A percentile compares a stretch with the other conserved stretches of the same genome.
These are phyloP conservation scores for Baryphthengus martii DNA, from an alignment of 2,113 vertebrate genomes.

Conservation along the genomic window DNA sequence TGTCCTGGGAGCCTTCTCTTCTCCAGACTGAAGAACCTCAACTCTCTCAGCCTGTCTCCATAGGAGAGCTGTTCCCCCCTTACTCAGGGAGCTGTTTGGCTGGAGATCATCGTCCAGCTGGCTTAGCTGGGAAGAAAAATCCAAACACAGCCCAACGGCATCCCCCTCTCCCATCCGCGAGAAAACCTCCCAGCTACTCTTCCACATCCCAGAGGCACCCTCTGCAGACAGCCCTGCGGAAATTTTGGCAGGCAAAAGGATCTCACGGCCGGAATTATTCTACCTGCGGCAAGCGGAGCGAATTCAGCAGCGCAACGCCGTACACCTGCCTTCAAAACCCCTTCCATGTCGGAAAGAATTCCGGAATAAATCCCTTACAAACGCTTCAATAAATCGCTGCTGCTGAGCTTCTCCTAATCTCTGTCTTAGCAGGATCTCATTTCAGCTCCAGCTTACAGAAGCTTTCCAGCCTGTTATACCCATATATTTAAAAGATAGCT, in stretches of 20 bases:
- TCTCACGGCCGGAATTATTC: neutral
- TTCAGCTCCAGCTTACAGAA: neutral
- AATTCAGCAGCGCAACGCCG: neutral
- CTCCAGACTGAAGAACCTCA: no score
- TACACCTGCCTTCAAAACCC: neutral
- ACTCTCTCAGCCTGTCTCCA: no score
- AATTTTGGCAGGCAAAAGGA: neutral
- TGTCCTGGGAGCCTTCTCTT: no score
- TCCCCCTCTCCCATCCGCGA: neutral
- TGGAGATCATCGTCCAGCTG: neutral
- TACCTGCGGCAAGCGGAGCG: neutral
- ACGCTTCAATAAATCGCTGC: neutral
- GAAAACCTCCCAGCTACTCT: neutral
- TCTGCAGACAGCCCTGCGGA: neutral
- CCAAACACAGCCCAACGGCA: neutral
- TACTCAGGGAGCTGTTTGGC: neutral
- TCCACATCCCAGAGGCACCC: neutral
- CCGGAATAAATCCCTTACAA: neutral
- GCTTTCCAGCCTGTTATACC: neutral
- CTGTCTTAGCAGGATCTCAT: neutral
- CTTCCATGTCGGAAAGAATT: neutral
- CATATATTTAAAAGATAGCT: neutral
- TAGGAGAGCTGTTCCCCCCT: rapidly evolving
- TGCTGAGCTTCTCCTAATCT: neutral
- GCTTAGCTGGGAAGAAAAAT: neutral